A percentile compares a stretch with the other conserved stretches of the same genome.
Conservation (phyloP, 2,113 vertebrate genomes). For the Corythornis vintsioides region DNA sequence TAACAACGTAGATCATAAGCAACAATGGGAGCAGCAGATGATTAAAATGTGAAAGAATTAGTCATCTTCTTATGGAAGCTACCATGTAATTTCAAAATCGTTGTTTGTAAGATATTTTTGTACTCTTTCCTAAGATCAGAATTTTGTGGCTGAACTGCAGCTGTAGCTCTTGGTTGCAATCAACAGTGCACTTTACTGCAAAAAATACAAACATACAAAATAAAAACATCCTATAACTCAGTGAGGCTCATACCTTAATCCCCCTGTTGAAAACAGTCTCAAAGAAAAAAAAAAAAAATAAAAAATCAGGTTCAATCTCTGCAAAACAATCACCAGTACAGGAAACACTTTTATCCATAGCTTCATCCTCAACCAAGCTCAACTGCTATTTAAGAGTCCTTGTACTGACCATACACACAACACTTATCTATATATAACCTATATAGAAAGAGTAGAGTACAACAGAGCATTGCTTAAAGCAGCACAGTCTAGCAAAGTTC, state of each 20-base stretch:
- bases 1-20: background rate
- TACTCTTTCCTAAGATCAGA: background rate
- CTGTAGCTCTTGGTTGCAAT: background rate
- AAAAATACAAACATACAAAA: background rate
- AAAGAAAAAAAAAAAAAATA: background rate
- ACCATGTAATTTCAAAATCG: background rate
- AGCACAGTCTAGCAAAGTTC: background rate
- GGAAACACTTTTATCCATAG: background rate
- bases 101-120: background rate
- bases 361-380: background rate
- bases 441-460: background rate
- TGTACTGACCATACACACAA: background rate
- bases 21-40: background rate
- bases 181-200: background rate
- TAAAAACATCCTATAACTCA: background rate
- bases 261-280: background rate
- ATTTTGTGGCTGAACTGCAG: background rate
- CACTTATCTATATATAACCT: background rate
- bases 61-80: background rate
- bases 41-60: constrained; percentile 12
- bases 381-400: background rate
- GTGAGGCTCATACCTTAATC: background rate
- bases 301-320: background rate
- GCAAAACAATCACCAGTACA: background rate
- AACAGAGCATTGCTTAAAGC: background rate